Evolutionary conservation across 2,797 vertebrate genomes (phyloP).

Genomic region (Coregonus suidteri): DNA sequence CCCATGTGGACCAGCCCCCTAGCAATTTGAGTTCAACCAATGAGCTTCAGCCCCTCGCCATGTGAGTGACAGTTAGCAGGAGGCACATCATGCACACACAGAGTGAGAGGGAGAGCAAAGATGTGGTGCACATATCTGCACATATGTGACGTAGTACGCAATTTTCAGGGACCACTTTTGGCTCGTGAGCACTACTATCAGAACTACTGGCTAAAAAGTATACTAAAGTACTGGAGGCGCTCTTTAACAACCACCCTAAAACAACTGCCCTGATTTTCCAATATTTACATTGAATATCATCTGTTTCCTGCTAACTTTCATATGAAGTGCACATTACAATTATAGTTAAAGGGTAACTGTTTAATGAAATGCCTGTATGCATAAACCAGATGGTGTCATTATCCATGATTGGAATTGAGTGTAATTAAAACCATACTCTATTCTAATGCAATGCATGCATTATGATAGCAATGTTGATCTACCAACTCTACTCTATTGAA

Average conservation of each 20-base stretch:
- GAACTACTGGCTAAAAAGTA: too few relatives aligned
- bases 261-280: background rate
- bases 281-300: slow-evolving; percentile 36
- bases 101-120: too few relatives aligned
- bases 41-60: too few relatives aligned
- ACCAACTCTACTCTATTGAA: slow-evolving; percentile 13
- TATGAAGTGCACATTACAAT: slow-evolving; percentile 17
- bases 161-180: too few relatives aligned
- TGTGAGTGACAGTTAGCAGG: too few relatives aligned
- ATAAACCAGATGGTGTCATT: slow-evolving; percentile 36
- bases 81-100: too few relatives aligned
- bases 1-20: background rate
- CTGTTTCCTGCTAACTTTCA: slow-evolving; percentile 10
- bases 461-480: slow-evolving; percentile 9
- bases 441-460: background rate
- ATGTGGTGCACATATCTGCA: too few relatives aligned
- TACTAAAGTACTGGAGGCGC: too few relatives aligned
- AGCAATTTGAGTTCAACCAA: too few relatives aligned
- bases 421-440: slow-evolving; percentile 8
- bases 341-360: background rate
- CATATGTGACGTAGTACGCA: too few relatives aligned
- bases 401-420: background rate
- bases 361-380: background rate
- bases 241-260: too few relatives aligned
- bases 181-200: too few relatives aligned